Evolutionary conservation across 2,113 vertebrate species (phyloP), one percentile per base, ranked within the genome.

Genomic region (Odobenus rosmarus): DNA sequence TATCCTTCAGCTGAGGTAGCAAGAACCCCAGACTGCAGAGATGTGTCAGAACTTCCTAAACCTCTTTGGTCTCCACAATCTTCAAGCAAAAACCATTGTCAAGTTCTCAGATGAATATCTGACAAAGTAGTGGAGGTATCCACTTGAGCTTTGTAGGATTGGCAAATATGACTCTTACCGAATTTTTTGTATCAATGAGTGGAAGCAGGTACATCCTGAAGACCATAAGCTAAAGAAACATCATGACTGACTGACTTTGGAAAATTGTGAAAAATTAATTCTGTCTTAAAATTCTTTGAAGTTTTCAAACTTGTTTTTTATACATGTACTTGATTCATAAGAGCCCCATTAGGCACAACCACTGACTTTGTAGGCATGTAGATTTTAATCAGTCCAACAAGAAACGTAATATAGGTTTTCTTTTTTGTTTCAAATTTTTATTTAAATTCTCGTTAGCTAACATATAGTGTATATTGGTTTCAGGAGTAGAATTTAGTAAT

Each of bases 101-200:
- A 99, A 98, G 93, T 99, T 99, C 97, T 99, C 99, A 99, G 99
- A 99, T 89, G 99, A 99, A 72, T 99, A 99, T 97, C 98, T 99
- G 33, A 99, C 96, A 53, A 99, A 99, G 98, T 98, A 97, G 6
- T 99, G 99, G 99, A 99, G 98, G 6, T 99, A 99, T 97, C 99
- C 99, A 0, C 99, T 99, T 0, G 99, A 99, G 98, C 98, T 99
- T 93, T 99, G 99, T 0, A 99, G 99, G 6, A 99, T 99, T 5
- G 99, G 99, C 18, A 99, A 99, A 98, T 99, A 99, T 0, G 99
- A 99, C 98, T 99, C 99, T 5, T 99, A 99, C 97, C 98, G 99
- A 6, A 99, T 99, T 98, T 99, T 99, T 98, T 99, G 99, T 23
- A 97, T 99, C 85, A 99, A 98, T 14, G 99, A 99, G 18, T 99